phyloP scores from a whole-genome alignment of 2,797 vertebrate species.

The Darevskia nairensis region DNA sequence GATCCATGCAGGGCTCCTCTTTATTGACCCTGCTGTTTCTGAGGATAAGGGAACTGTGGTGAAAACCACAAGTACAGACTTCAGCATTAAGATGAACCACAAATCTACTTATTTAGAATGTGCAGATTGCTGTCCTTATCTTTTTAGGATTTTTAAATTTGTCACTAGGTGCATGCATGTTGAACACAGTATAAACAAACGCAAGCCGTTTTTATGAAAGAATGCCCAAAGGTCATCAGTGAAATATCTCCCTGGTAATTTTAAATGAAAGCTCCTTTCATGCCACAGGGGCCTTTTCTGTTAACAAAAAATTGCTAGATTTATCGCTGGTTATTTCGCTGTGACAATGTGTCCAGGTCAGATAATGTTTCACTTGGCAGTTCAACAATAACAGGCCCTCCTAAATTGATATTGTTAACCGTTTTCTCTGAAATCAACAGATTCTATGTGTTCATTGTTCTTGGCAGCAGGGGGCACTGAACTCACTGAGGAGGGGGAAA shows the following conservation, averaged over 20 bases:
- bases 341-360: constrained; percentile 5
- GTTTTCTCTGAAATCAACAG: constrained; percentile 7
- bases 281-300: constrained; percentile 27
- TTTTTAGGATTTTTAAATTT: neutral
- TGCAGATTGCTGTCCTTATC: neutral
- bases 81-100: neutral
- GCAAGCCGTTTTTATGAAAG: constrained; percentile 18
- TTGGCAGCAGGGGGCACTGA: constrained; percentile 72
- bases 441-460: constrained; percentile 3
- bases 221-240: constrained; percentile 3
- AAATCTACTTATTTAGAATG: neutral
- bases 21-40: neutral
- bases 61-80: neutral
- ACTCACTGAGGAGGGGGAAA: neutral
- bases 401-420: neutral
- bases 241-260: neutral
- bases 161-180: neutral
- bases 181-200: neutral
- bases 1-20: neutral
- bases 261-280: constrained; percentile 8
- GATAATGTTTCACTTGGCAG: neutral
- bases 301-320: neutral
- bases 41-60: neutral
- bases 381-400: neutral
- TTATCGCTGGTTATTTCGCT: constrained; percentile 3